Base-by-base conservation (phyloP, 2,797 vertebrate species). In the Chrysolophus pictus region DNA sequence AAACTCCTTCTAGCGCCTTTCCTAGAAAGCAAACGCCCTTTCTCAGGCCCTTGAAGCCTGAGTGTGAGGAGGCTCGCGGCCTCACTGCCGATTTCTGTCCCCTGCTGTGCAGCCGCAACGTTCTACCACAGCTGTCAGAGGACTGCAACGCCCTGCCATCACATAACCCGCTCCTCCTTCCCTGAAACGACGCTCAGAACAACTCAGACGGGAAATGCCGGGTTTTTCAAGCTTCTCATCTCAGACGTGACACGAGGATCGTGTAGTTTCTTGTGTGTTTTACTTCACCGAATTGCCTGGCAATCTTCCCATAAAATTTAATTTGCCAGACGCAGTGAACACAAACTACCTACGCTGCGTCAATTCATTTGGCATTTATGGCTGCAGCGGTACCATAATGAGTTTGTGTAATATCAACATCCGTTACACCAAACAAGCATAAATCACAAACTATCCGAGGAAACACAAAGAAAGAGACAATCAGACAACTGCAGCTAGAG, bases 371-470 rank as follows among this genome's bases (percentile, higher is more conserved):
- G 55, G 76, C 31, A 70, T 41, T 94, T 76, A 33, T 3, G 65
- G 74, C 79, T 91, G 80, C 33, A 75, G 74, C 53, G 60, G 79
- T 85, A 89, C 80, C 60, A 67, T 23, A 84, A 68, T 31, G 53
- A 74, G 70, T 80, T n/a, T 64, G 83, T 70, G 80, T 84, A 88
- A 29, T 69, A 83, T 93, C 90, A 64, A 96, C 74, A 92, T 86
- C 94, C 68, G 47, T 92, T 90, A 53, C 15, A 14, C 28, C 41
- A 94, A 94, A 93, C 59, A 93, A 92, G 79, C 63, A 88, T 26
- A 79, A 94, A 91, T 84, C 59, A 59, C 47, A 81, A 42, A 41
- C 84, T 55, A 77, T 44, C 74, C 80, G 91, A 96, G 91, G 83
- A 93, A 95, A 88, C 56, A 37, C 26, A 12, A 23, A 42, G 41